Conservation (phyloP, 2,113 vertebrate genomes). For the Archilochus colubris region DNA sequence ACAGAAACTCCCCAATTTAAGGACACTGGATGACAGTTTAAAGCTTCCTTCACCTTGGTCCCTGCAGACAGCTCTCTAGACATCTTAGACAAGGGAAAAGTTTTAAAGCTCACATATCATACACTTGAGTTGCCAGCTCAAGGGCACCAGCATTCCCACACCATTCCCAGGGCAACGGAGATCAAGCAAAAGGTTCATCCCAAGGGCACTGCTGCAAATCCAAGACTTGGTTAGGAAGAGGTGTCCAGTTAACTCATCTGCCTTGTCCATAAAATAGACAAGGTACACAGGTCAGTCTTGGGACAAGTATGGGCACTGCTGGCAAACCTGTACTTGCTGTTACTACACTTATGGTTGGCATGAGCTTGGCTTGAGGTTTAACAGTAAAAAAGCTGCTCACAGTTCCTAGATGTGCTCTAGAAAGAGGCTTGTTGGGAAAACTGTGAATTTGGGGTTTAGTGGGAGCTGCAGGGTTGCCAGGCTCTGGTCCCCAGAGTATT, state of each 20-base stretch:
- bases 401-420: not conserved
- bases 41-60: not conserved
- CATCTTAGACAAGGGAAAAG: not conserved
- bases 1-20: not conserved
- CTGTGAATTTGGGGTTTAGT: not conserved
- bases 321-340: not conserved
- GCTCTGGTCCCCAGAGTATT: not conserved
- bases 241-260: not conserved
- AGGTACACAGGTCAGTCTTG: not conserved
- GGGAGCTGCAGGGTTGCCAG: not conserved
- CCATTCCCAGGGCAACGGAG: not conserved
- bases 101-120: not conserved
- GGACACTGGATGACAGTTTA: not conserved
- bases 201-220: not conserved
- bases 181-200: not conserved
- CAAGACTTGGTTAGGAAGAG: not conserved
- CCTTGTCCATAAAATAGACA: not conserved
- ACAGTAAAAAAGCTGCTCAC: not conserved
- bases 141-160: accelerated
- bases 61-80: not conserved
- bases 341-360: not conserved
- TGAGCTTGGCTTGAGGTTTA: accelerated
- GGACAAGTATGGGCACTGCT: not conserved
- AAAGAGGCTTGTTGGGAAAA: not conserved
- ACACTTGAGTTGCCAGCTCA: accelerated